Percentiles rank a stretch among this genome's conserved stretches.
Conservation (phyloP, 2,113 vertebrate genomes). For the Theropithecus gelada region DNA sequence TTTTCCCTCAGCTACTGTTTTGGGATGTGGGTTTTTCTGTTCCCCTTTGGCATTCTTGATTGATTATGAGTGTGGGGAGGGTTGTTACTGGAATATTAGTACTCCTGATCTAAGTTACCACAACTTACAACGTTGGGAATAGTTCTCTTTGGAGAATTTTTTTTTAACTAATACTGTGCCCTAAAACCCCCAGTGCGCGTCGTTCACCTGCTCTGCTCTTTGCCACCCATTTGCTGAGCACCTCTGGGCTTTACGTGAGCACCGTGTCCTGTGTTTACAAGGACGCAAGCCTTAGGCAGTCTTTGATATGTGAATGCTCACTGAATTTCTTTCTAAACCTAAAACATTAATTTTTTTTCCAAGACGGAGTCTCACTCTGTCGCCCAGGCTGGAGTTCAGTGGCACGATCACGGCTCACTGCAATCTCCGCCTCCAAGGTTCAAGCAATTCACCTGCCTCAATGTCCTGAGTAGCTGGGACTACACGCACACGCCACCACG, state of each 20-base stretch:
- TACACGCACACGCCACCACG: too few species aligned
- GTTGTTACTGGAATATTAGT: background rate
- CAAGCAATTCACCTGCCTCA: too few species aligned
- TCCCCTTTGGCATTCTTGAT: background rate
- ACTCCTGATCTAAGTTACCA: background rate
- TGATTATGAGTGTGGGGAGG: background rate
- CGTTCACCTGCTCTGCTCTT: background rate
- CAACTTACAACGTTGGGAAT: rapidly evolving
- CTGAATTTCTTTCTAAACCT: background rate
- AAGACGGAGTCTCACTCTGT: too few species aligned
- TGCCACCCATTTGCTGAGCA: background rate
- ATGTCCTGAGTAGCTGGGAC: too few species aligned
- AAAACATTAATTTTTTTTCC: too few species aligned
- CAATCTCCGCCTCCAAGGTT: too few species aligned
- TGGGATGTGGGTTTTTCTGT: background rate
- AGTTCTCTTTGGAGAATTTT: background rate
- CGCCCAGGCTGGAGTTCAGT: too few species aligned
- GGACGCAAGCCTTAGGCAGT: background rate
- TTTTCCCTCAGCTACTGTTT: too few species aligned
- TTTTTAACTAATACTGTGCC: background rate
- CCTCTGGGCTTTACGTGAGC: rapidly evolving
- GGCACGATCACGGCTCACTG: too few species aligned
- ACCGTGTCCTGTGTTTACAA: rapidly evolving
- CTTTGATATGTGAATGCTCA: too few species aligned
- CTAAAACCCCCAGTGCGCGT: rapidly evolving